Evolutionary conservation across 1,140 invertebrate genomes (phyloP).

Genomic region (Papilio machaon): DNA sequence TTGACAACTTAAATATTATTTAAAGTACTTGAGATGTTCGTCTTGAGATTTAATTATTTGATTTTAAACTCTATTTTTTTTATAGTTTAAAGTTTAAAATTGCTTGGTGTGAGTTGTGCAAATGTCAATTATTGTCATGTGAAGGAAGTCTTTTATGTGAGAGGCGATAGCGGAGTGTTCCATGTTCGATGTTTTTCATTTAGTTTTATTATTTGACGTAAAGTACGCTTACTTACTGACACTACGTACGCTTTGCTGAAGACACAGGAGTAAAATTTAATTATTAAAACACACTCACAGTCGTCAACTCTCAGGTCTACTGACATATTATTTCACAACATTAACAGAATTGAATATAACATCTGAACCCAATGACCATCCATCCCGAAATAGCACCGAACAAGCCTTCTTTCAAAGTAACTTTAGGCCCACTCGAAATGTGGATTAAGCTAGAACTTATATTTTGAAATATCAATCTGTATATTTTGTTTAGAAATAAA

Average conservation of each 20-base stretch:
- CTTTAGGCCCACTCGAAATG: too few relatives aligned
- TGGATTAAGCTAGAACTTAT: too few relatives aligned
- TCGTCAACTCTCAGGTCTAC: background rate
- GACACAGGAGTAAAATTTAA: background rate
- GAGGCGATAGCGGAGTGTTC: slow-evolving; percentile 40
- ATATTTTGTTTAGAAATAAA: too few relatives aligned
- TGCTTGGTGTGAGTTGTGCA: slow-evolving; percentile 10
- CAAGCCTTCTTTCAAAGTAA: too few relatives aligned
- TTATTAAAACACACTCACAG: background rate
- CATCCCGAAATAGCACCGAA: too few relatives aligned
- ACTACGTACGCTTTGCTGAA: background rate
- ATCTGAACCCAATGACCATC: too few relatives aligned
- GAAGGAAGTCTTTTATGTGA: slow-evolving; percentile 48
- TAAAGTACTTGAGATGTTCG: background rate
- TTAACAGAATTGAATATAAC: too few relatives aligned
- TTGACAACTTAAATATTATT: background rate
- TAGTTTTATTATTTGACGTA: slow-evolving; percentile 10
- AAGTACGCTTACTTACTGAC: too few relatives aligned
- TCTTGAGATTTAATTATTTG: background rate
- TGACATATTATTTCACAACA: too few relatives aligned
- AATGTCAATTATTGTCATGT: slow-evolving; percentile 47
- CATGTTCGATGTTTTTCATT: slow-evolving; percentile 35
- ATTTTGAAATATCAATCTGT: too few relatives aligned
- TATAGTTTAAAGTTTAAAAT: slow-evolving; percentile 19
- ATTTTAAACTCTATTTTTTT: slow-evolving; percentile 35